Percentiles rank a stretch among this genome's conserved stretches.
Evolutionary conservation across 2,888 invertebrate species (phyloP).

Genomic region (Acleris holmiana): DNA sequence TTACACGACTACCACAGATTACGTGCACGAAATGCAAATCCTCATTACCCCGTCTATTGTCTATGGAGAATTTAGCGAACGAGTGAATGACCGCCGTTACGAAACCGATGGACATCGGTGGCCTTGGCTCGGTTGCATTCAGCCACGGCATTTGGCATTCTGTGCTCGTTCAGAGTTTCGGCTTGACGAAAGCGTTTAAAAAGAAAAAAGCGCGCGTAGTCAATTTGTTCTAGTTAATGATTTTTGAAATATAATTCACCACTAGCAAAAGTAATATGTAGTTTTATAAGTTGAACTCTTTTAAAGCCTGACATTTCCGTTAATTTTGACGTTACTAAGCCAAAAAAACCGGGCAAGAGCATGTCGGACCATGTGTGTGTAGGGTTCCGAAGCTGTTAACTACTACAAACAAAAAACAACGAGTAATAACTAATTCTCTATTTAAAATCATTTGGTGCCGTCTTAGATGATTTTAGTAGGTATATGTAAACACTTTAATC

Average conservation of each 20-base stretch:
- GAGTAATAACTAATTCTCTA: too few relatives aligned
- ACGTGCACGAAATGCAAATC: slow-evolving; percentile 33
- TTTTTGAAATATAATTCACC: neutral
- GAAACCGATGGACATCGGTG: slow-evolving; percentile 41
- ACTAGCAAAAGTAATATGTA: too few relatives aligned
- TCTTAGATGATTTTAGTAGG: too few relatives aligned
- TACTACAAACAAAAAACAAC: too few relatives aligned
- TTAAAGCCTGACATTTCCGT: too few relatives aligned
- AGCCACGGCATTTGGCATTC: slow-evolving; percentile 31
- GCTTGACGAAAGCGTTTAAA: slow-evolving; percentile 26
- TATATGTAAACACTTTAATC: too few relatives aligned
- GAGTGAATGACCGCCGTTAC: slow-evolving; percentile 50
- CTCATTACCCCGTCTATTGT: slow-evolving; percentile 30
- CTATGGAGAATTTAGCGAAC: slow-evolving; percentile 39
- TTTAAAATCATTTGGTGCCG: too few relatives aligned
- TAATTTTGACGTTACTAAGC: too few relatives aligned
- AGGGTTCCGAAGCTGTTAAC: too few relatives aligned
- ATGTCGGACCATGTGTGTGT: too few relatives aligned
- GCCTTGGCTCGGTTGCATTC: slow-evolving; percentile 48
- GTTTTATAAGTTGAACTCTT: too few relatives aligned
- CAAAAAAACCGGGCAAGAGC: too few relatives aligned
- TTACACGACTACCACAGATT: slow-evolving; percentile 34
- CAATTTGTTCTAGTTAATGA: neutral
- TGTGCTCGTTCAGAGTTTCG: slow-evolving; percentile 24
- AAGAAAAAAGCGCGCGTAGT: slow-evolving; percentile 1